Evolutionary conservation across 2,113 vertebrate genomes (phyloP), one percentile per base, ranked within the genome.

Genomic region (Nothobranchius furzeri): DNA sequence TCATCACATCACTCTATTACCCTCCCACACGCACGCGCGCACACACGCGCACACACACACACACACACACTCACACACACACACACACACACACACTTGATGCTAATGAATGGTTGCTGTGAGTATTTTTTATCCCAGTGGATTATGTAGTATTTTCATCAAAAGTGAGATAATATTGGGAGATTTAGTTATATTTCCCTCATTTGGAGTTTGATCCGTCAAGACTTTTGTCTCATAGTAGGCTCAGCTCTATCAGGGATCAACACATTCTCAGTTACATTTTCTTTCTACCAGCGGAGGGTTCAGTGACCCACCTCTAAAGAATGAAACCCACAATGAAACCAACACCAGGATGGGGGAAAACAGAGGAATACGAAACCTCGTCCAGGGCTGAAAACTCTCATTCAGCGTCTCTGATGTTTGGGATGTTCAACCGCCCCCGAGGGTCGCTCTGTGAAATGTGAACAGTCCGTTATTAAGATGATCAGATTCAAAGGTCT

Each of bases 371-470:
- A 86, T 65, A 54, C 74, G 57, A 88, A 61, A 73, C 67, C 46
- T 55, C 52, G 43, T 82, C 55, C 75, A 61, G 80, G 65, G 60
- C 12, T 25, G n/a, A 51, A 77, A 67, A 62, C 50, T 42, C 50
- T 24, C 11, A 43, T 68, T 87, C 56, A 45, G 50, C 12, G 57
- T 70, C 57, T 80, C 55, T 79, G 52, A 79, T 71, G 77, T 79
- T 66, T 68, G 36, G n/a, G 45, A 10, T 36, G 54, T 65, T 58
- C 60, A 69, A 75, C 71, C 50, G 60, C 24, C 70, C 76, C 75
- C 0, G 42, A 75, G 68, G 80, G 73, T 36, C 0, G 0, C 15
- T 24, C 36, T 60, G 61, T 82, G 78, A 89, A 81, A 88, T 79
- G 30, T 35, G 70, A 85, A 62, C 70, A 17, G 14, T 9, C 48